Evolutionary conservation across 1,140 invertebrate genomes (phyloP).

Genomic region (Cheumatopsyche charites): DNA sequence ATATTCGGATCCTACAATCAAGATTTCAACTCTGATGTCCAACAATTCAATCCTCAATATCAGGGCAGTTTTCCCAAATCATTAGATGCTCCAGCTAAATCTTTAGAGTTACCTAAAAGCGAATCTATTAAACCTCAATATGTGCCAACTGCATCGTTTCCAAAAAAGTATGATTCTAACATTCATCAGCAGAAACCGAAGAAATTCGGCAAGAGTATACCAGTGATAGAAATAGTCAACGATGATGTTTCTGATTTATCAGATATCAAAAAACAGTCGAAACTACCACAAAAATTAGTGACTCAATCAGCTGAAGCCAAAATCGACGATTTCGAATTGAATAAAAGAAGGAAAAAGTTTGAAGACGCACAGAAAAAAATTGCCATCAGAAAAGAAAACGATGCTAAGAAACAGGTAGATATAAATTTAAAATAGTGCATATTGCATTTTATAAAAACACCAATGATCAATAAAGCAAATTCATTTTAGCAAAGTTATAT

Average conservation of each 20-base stretch:
- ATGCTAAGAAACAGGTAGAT: constrained; percentile 52
- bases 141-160: constrained; percentile 37
- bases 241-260: constrained; percentile 39
- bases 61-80: constrained; percentile 28
- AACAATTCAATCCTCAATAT: constrained; percentile 5
- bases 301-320: constrained; percentile 49
- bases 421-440: background rate
- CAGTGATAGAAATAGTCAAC: constrained; percentile 32
- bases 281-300: constrained; percentile 50
- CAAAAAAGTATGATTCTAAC: constrained; percentile 47
- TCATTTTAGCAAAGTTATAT: constrained; percentile 35
- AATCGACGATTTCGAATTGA: constrained; percentile 49
- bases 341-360: constrained; percentile 51
- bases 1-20: constrained; percentile 37
- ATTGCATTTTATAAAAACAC: background rate
- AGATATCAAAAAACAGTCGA: constrained; percentile 34
- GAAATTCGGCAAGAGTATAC: constrained; percentile 47
- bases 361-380: constrained; percentile 50
- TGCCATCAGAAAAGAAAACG: constrained; percentile 39
- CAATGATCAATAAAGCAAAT: background rate
- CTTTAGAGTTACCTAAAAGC: constrained; percentile 39
- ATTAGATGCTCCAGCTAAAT: constrained; percentile 32
- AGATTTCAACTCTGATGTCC: constrained; percentile 34
- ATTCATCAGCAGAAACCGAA: constrained; percentile 53
- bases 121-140: constrained; percentile 39